phyloP scores from a whole-genome alignment of 2,888 invertebrate species.

The Amphipoea lucens region DNA sequence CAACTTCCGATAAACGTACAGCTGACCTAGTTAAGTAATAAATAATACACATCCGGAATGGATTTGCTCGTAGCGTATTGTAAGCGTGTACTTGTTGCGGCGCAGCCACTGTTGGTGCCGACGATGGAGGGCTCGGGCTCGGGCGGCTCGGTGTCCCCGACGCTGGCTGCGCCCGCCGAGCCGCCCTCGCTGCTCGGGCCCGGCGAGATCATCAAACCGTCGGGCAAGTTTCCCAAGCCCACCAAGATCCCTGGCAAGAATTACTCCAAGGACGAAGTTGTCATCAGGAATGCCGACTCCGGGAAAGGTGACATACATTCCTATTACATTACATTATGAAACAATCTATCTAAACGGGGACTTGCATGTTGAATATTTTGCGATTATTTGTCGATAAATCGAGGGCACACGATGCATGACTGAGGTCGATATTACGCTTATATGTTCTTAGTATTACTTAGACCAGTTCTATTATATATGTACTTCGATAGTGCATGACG shows the following conservation, averaged over 20 bases:
- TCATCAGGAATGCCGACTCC: conserved; percentile 98
- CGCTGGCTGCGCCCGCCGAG: conserved; percentile 90
- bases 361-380: conserved; percentile 58
- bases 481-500: conserved; percentile 75
- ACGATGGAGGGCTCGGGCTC: conserved; percentile 89
- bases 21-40: conserved; percentile 67
- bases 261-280: conserved; percentile 98
- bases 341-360: conserved; percentile 40
- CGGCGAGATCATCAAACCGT: conserved; percentile 96
- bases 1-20: conserved; percentile 54
- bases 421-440: conserved; percentile 74
- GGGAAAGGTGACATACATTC: conserved; percentile 94
- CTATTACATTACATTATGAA: conserved; percentile 11
- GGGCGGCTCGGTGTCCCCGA: conserved; percentile 88
- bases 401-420: conserved; percentile 77
- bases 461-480: conserved; percentile 66
- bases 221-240: conserved; percentile 96
- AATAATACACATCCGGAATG: conserved; percentile 60
- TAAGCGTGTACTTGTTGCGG: conserved; percentile 17
- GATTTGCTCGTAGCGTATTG: conserved; percentile 27
- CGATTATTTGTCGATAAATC: conserved; percentile 58
- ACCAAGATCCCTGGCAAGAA: conserved; percentile 97
- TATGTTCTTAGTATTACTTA: conserved; percentile 74
- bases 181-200: conserved; percentile 92
- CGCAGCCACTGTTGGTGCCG: conserved; percentile 86